Evolutionary conservation across 2,797 vertebrate species (phyloP), one percentile per base, ranked within the genome.

Genomic region (Hydrolagus colliei): DNA sequence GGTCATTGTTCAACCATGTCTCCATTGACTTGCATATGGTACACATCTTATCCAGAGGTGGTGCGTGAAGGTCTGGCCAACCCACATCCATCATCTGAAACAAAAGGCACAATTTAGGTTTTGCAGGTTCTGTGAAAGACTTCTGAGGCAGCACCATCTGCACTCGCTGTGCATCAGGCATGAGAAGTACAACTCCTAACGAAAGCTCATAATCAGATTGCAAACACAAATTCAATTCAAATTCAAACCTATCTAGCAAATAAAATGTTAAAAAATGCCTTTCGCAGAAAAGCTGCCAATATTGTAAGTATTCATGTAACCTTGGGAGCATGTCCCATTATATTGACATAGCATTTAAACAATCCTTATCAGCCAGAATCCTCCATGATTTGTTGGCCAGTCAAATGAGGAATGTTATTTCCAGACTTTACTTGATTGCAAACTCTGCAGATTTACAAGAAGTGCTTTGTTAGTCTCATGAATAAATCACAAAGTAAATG

Each of bases 21-120:
- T 99, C 98, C 95, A 98, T 96, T 65, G 96, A 95, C 91, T 99
- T 99, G 88, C 98, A 99, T 90, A 99, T 97, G 88, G 95, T 97
- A 89, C 98, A 98, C 90, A 99, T 93, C 91, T 97, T 99, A 90
- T 99, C 96, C 62, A 99, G 93, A 27, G 96, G 96, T 0, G 97
- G 98, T 1, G 98, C 97, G 0, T 99, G 96, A 77, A 97, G 92
- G 90, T 98, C 98, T 0, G 96, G 98, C 98, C 98, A 99, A 41
- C 97, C 97, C 18, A 96, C 95, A 86, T 98, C 97, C 93, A 99
- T 93, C 63, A 96, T 95, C 97, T 99, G 89, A 63, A 91, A 90
- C 80, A 62, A 89, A 86, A 89, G 8, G 79, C 65, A 67, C 10
- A 84, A 11, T 35, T 84, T 61, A 68, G 62, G 16, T 71, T 68